A percentile compares a stretch with the other conserved stretches of the same genome.
These are phyloP conservation scores for Noctua fimbriata DNA, from an alignment of 2,888 invertebrate genomes.

Conservation along the genomic window DNA sequence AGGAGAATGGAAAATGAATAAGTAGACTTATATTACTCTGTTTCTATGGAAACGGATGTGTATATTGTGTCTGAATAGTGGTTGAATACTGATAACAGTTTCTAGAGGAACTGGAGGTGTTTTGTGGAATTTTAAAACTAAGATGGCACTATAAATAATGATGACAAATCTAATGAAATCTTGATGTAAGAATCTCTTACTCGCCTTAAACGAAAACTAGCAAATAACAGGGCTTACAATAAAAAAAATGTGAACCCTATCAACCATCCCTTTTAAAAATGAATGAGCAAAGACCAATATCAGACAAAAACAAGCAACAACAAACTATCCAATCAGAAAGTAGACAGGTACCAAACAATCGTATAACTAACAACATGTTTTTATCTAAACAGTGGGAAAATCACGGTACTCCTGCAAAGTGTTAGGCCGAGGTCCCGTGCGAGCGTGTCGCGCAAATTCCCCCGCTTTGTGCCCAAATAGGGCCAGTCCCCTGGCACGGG, in stretches of 20 bases:
- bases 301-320: constrained; percentile 23
- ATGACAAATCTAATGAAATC: not conserved
- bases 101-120: not conserved
- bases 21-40: constrained; percentile 33
- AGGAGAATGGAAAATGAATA: constrained; percentile 48
- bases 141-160: not conserved
- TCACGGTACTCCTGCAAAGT: constrained; percentile 61
- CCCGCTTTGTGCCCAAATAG: constrained; percentile 69
- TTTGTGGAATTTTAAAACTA: not conserved
- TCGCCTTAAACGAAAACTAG: not conserved
- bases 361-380: constrained; percentile 60
- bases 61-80: constrained; percentile 8
- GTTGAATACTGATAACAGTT: constrained; percentile 1
- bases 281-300: not conserved
- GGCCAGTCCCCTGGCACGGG: constrained; percentile 63
- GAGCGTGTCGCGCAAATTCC: constrained; percentile 68
- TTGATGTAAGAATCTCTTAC: not conserved
- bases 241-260: not conserved
- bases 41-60: constrained; percentile 30
- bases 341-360: constrained; percentile 56
- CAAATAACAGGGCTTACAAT: not conserved
- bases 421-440: constrained; percentile 59
- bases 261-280: not conserved
- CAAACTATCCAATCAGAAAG: constrained; percentile 47
- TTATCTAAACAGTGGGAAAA: constrained; percentile 67